These are phyloP conservation scores for Priocnemis perturbator DNA, from an alignment of 2,888 invertebrate species.

Conservation along the genomic window DNA sequence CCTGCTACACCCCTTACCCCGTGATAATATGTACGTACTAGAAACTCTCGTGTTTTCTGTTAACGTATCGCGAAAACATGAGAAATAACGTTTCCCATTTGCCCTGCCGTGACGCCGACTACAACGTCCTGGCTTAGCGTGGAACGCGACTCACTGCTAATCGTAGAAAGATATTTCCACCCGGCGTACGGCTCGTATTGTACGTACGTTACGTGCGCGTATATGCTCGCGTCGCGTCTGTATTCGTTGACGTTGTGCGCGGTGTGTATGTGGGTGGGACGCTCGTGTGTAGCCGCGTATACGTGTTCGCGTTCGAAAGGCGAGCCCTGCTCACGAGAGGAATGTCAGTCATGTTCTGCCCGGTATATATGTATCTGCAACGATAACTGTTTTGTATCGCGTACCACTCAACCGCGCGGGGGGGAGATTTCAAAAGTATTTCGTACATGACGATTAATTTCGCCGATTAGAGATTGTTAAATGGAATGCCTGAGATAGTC, in stretches of 20 bases:
- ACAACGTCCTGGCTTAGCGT: slow-evolving; percentile 29
- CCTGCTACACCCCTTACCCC: slow-evolving; percentile 23
- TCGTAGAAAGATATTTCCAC: slow-evolving; percentile 57
- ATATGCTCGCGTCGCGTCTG: not conserved
- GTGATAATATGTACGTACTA: slow-evolving; percentile 61
- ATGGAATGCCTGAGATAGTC: slow-evolving; percentile 31
- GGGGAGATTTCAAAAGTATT: slow-evolving; percentile 36
- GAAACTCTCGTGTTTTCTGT: slow-evolving; percentile 64
- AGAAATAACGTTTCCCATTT: slow-evolving; percentile 60
- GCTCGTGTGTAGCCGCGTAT: not conserved
- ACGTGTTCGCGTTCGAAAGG: not conserved
- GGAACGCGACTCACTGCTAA: slow-evolving; percentile 51
- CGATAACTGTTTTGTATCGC: slow-evolving; percentile 44
- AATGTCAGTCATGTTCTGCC: slow-evolving; percentile 42
- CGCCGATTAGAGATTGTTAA: slow-evolving; percentile 38
- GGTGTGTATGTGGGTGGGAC: not conserved
- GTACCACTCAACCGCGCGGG: slow-evolving; percentile 1
- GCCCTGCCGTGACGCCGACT: slow-evolving; percentile 46
- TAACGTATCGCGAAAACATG: slow-evolving; percentile 65
- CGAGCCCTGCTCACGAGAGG: slow-evolving; percentile 37
- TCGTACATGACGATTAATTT: slow-evolving; percentile 40
- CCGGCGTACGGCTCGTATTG: slow-evolving; percentile 38
- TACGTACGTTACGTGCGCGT: slow-evolving; percentile 6
- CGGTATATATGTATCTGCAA: slow-evolving; percentile 22
- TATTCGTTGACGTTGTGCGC: too few species aligned